Percentiles rank a stretch among this genome's conserved stretches.
Conservation (phyloP, 2,888 invertebrate species). For the Pammene aurita region DNA sequence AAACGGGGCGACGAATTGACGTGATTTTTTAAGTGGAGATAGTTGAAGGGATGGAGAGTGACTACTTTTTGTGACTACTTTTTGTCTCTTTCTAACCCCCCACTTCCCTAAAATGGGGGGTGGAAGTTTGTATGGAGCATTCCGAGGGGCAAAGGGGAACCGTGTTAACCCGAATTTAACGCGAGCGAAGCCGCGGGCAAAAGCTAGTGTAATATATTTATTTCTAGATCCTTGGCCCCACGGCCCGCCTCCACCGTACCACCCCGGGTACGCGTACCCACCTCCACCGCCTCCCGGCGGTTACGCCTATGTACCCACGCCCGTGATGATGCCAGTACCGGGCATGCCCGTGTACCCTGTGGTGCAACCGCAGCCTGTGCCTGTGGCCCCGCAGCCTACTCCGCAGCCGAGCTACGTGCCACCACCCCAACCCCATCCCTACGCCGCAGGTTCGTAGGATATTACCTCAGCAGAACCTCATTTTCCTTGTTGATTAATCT, state of each 20-base stretch:
- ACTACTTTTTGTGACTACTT: too few species aligned
- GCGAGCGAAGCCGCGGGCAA: too few species aligned
- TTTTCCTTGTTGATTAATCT: too few species aligned
- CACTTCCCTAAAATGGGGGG: too few species aligned
- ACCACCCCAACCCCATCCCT: slow-evolving; percentile 50
- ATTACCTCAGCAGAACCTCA: not conserved
- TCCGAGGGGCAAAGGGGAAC: too few species aligned
- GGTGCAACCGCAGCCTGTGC: slow-evolving; percentile 46
- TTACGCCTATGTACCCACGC: slow-evolving; percentile 64
- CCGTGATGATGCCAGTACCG: slow-evolving; percentile 74
- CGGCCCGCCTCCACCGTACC: slow-evolving; percentile 27
- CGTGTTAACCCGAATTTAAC: too few species aligned
- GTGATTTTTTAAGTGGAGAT: too few species aligned
- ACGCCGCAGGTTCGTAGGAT: not conserved
- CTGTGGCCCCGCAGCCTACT: slow-evolving; percentile 45
- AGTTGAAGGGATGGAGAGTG: too few species aligned
- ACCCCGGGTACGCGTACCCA: slow-evolving; percentile 39
- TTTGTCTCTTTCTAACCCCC: too few species aligned
- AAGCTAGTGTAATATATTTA: too few species aligned
- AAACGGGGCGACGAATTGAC: too few species aligned
- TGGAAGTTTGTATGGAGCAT: too few species aligned
- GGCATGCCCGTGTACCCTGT: slow-evolving; percentile 69
- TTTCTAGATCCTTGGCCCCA: slow-evolving; percentile 36
- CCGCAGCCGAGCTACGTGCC: slow-evolving; percentile 63
- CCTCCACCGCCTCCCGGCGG: slow-evolving; percentile 40